phyloP scores from a whole-genome alignment of 2,113 vertebrate genomes.

The Malurus melanocephalus region DNA sequence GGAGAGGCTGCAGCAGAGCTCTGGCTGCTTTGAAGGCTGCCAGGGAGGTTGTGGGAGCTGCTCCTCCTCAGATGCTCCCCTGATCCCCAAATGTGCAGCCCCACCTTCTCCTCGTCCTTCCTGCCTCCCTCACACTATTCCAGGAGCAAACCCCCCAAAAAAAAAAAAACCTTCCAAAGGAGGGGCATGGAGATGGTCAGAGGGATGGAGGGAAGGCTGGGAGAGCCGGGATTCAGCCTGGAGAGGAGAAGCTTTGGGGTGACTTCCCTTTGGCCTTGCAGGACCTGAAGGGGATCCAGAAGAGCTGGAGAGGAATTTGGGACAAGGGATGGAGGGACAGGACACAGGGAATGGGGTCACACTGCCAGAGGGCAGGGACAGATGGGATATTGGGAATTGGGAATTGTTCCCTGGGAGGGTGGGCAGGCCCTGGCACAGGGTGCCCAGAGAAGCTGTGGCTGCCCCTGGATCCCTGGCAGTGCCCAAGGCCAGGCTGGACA shows the following conservation, averaged over 20 bases:
- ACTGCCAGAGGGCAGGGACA: background rate
- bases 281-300: background rate
- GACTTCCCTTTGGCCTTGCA: rapidly evolving
- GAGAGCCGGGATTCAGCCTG: background rate
- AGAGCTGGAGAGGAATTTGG: background rate
- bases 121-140: background rate
- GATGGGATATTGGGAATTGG: background rate
- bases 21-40: background rate
- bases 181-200: rapidly evolving
- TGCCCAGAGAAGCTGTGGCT: background rate
- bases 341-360: background rate
- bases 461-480: background rate
- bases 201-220: background rate
- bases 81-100: background rate
- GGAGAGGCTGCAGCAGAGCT: background rate
- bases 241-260: background rate
- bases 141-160: background rate
- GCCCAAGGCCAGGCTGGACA: background rate
- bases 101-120: background rate
- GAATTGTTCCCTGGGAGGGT: background rate
- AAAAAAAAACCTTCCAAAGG: background rate
- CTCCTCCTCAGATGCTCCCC: background rate
- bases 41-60: background rate
- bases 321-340: background rate
- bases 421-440: background rate